Conservation (phyloP, 2,797 vertebrate genomes). For the Champsocephalus esox region DNA sequence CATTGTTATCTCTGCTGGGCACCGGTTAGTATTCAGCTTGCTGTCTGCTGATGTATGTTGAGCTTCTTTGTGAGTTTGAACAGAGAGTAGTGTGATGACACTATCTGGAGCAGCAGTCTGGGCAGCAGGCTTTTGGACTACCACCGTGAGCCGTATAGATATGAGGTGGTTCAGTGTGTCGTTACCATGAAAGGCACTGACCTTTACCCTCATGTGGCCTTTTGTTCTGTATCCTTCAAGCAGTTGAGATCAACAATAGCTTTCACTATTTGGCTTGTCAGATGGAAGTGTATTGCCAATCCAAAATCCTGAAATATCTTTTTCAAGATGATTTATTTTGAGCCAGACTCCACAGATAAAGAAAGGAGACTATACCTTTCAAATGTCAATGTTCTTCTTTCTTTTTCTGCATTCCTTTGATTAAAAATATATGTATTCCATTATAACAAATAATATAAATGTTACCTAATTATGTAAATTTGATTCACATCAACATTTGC, state of each 20-base stretch:
- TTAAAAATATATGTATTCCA: no score
- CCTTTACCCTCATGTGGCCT: neutral
- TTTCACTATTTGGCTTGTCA: neutral
- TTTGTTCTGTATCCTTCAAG: neutral
- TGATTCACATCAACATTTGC: conserved; percentile 1
- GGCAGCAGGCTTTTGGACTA: conserved; percentile 40
- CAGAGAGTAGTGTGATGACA: conserved; percentile 49
- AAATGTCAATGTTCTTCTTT: conserved; percentile 2
- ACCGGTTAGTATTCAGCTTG: conserved; percentile 60
- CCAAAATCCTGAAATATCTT: neutral
- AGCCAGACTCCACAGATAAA: neutral
- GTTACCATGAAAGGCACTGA: conserved; percentile 18
- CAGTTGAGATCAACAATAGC: conserved; percentile 19
- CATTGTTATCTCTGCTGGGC: conserved; percentile 75
- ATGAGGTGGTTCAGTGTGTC: conserved; percentile 19
- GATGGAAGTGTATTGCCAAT: neutral
- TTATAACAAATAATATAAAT: conserved; percentile 3
- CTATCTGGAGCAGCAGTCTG: conserved; percentile 54
- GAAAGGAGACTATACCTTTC: conserved; percentile 11
- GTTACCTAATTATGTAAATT: conserved; percentile 24
- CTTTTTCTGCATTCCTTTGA: conserved; percentile 1
- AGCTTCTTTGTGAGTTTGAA: conserved; percentile 63
- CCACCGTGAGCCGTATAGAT: conserved; percentile 44
- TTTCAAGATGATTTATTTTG: neutral
- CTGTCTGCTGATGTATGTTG: conserved; percentile 50